Conservation (phyloP, 2,888 invertebrate species). For the Chouioia cunea region DNA sequence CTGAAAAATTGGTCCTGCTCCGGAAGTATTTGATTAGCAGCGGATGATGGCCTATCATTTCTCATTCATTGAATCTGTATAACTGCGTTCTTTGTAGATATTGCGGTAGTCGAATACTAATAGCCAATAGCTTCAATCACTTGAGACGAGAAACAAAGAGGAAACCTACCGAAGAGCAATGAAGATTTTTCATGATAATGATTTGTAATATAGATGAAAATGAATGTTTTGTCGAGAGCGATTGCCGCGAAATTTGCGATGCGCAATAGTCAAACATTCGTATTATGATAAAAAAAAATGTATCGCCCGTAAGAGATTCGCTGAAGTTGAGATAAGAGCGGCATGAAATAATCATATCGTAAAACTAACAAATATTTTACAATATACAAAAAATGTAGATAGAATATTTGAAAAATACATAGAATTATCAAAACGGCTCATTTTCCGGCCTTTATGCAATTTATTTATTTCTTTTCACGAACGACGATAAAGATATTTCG, state of each 20-base stretch:
- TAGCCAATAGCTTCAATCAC: constrained; percentile 68
- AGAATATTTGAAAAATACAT: constrained; percentile 58
- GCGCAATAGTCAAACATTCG: constrained; percentile 42
- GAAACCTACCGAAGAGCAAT: constrained; percentile 52
- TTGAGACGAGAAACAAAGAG: constrained; percentile 63
- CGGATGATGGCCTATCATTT: constrained; percentile 57
- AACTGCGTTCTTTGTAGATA: constrained; percentile 67
- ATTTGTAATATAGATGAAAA: constrained; percentile 55
- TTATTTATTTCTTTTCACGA: constrained; percentile 40
- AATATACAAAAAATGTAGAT: constrained; percentile 67
- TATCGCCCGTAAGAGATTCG: constrained; percentile 52
- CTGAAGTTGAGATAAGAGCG: constrained; percentile 49
- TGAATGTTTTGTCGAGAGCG: constrained; percentile 27
- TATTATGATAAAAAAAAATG: constrained; percentile 34
- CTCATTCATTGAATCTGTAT: constrained; percentile 61
- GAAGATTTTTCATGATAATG: constrained; percentile 30
- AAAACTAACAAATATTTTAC: constrained; percentile 68
- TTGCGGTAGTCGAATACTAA: constrained; percentile 61
- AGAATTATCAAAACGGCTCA: constrained; percentile 51
- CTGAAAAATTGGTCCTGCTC: constrained; percentile 34
- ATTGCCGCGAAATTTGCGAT: constrained; percentile 31
- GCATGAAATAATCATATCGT: constrained; percentile 66
- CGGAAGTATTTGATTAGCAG: constrained; percentile 52
- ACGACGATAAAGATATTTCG: constrained; percentile 41
- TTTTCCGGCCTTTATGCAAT: constrained; percentile 34